Conservation (phyloP, 2,113 vertebrate genomes). For the Pantherophis guttatus region DNA sequence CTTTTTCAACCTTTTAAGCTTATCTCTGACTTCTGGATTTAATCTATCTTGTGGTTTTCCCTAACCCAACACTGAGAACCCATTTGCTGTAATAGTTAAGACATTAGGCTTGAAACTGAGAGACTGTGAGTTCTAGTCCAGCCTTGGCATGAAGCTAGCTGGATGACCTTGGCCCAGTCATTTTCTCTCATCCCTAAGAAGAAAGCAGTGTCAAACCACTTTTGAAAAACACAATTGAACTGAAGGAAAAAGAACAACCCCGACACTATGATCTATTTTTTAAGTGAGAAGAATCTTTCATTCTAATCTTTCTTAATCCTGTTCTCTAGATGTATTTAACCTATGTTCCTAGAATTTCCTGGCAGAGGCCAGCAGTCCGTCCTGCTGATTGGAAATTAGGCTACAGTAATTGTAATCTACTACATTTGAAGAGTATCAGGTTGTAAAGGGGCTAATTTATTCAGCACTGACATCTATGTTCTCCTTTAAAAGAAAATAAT, state of each 20-base stretch:
- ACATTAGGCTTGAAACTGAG: background rate
- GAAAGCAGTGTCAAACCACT: background rate
- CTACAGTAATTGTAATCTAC: background rate
- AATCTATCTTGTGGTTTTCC: background rate
- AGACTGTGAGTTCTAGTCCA: background rate
- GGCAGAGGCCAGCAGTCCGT: background rate
- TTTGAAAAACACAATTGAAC: background rate
- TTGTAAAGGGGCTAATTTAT: background rate
- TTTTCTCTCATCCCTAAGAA: background rate
- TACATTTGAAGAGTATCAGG: background rate
- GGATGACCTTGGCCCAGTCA: background rate
- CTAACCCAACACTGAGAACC: background rate
- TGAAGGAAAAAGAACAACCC: background rate
- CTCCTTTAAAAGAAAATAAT: background rate
- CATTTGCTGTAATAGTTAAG: background rate
- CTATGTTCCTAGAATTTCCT: background rate
- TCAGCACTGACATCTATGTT: background rate
- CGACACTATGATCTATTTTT: background rate
- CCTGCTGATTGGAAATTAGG: background rate
- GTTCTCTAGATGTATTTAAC: background rate
- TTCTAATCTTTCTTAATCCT: background rate
- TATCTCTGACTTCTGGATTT: background rate
- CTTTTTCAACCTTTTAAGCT: background rate
- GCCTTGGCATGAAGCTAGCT: background rate
- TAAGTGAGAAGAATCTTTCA: background rate